Conservation (phyloP, 1,140 invertebrate genomes). For the Metaphire vulgaris region DNA sequence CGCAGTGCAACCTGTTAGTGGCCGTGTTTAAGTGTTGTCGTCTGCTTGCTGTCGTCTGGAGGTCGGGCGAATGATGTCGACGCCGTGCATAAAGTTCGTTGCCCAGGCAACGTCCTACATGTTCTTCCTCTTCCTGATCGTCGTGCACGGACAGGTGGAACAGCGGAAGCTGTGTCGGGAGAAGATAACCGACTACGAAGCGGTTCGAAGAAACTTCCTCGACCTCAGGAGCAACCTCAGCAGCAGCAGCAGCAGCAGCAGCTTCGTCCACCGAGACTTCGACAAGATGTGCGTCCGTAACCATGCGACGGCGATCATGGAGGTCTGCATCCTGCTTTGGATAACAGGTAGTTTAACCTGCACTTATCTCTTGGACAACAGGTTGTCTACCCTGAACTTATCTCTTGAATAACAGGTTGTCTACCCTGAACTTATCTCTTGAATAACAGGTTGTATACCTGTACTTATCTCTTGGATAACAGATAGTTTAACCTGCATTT, state of each 20-base stretch:
- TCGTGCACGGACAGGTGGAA: conserved; percentile 39
- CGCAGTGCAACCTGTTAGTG: too few relatives aligned
- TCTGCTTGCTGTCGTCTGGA: conserved; percentile 29
- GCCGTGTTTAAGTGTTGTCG: neutral
- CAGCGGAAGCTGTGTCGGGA: conserved; percentile 18
- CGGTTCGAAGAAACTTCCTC: conserved; percentile 4
- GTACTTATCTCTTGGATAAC: too few relatives aligned
- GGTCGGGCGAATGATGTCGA: conserved; percentile 40
- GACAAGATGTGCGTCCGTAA: conserved; percentile 25
- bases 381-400: too few relatives aligned
- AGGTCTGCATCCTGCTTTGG: conserved; percentile 26
- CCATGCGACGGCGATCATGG: conserved; percentile 12
- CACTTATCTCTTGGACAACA: neutral
- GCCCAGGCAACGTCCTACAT: conserved; percentile 58
- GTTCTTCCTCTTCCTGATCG: conserved; percentile 59
- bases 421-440: too few relatives aligned
- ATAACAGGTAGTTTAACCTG: conserved; percentile 17
- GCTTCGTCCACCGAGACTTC: conserved; percentile 9
- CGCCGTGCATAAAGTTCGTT: conserved; percentile 49
- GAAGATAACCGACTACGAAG: neutral
- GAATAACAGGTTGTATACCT: too few relatives aligned
- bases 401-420: too few relatives aligned
- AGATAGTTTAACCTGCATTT: too few relatives aligned
- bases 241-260: too few relatives aligned
- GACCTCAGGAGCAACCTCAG: neutral